Conservation (phyloP, 2,797 vertebrate genomes). For the Neopelma chrysocephalum region DNA sequence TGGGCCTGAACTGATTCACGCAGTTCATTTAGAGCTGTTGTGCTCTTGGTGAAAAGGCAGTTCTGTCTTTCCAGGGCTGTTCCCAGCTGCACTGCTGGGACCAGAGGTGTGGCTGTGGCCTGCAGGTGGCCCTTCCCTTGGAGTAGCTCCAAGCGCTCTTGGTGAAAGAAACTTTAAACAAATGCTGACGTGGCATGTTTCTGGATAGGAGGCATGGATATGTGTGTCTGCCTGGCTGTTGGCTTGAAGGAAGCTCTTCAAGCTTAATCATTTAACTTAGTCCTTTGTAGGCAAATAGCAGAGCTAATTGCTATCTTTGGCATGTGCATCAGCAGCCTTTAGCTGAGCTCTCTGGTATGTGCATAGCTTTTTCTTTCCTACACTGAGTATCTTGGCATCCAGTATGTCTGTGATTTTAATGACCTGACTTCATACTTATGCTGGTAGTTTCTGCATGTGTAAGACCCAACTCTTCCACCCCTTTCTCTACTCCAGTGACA, state of each 20-base stretch:
- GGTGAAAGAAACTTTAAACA: neutral
- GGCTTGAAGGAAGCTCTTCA: neutral
- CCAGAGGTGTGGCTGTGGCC: neutral
- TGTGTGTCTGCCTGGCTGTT: neutral
- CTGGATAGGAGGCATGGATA: neutral
- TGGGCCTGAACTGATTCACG: neutral
- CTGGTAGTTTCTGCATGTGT: neutral
- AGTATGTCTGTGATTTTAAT: neutral
- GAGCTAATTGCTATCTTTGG: constrained; percentile 3
- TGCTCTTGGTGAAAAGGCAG: neutral
- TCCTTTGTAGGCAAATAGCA: neutral
- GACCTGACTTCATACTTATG: neutral
- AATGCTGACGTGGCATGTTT: neutral
- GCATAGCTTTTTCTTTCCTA: neutral
- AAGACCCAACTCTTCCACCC: neutral
- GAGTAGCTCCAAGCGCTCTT: neutral
- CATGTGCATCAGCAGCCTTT: neutral
- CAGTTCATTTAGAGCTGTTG: neutral
- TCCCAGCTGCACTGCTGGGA: neutral
- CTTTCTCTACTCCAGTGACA: neutral
- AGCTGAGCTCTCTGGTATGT: neutral
- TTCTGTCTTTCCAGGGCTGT: neutral
- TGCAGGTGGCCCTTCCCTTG: neutral
- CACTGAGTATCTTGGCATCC: neutral
- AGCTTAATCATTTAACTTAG: neutral